Percentiles rank a stretch among this genome's conserved stretches.
phyloP scores from a whole-genome alignment of 1,140 invertebrate species.

The Bombus affinis region DNA sequence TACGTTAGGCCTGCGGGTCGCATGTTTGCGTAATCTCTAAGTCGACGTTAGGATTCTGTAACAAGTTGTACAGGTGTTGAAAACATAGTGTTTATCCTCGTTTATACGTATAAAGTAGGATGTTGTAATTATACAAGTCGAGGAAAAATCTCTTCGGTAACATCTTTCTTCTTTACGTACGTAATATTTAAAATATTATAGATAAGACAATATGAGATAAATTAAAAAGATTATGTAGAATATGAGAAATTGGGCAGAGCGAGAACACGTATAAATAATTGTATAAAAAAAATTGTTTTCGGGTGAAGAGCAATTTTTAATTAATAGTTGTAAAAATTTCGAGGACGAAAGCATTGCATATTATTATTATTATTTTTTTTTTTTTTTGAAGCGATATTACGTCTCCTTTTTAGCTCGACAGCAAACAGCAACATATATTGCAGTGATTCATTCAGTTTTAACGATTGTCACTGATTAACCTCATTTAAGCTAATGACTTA shows the following conservation, averaged over 20 bases:
- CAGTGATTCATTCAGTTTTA: conserved; percentile 20
- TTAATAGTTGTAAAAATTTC: neutral
- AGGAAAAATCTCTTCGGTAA: too few species aligned
- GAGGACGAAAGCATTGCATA: neutral
- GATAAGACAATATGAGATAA: too few species aligned
- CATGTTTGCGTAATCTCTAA: conserved; percentile 4
- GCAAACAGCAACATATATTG: neutral
- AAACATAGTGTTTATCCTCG: neutral
- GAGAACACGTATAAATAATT: too few species aligned
- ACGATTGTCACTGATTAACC: conserved; percentile 30
- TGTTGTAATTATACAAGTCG: neutral
- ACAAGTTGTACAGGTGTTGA: neutral
- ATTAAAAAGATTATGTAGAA: too few species aligned
- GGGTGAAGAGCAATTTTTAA: neutral
- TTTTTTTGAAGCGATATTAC: neutral
- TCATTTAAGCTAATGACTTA: conserved; percentile 20
- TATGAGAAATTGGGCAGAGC: too few species aligned
- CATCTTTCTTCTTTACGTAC: too few species aligned
- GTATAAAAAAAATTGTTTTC: too few species aligned
- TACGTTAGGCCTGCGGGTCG: neutral
- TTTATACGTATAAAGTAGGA: too few species aligned
- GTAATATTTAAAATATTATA: too few species aligned
- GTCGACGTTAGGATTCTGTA: neutral
- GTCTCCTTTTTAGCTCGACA: neutral
- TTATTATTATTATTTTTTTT: neutral